Base-by-base conservation (phyloP, 2,888 invertebrate species). In the Carterocephalus palaemon region DNA sequence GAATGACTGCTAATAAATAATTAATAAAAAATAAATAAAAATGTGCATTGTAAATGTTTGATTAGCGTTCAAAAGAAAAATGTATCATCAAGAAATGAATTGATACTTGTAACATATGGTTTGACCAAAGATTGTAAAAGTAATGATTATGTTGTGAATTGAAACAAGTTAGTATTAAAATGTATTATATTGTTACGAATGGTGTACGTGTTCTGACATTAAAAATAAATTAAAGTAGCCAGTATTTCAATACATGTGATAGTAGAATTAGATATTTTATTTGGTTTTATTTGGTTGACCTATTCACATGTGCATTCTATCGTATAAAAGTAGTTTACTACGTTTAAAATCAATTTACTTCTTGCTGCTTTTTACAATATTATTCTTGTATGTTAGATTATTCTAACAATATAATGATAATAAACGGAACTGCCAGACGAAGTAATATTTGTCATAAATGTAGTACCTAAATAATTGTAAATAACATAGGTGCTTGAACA, bases 161-260 rank as follows among this genome's bases (percentile, higher is more conserved):
- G n/a, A n/a, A 74, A 60, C 67, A 69, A 69, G 65, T 49, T 51
- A 39, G 51, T 50, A 60, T 67, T 65, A 59, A 56, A 62, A 52
- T 69, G 64, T 71, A 70, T 66, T 65, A 62, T 67, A 73, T 59
- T 66, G 65, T 70, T 70, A 64, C 38, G 58, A 65, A 61, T 60
- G 48, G 58, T 67, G 57, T 70, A 62, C 10, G 42, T 70, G 62
- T 68, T 62, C 59, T 63, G 59, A 64, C 60, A 67, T 65, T 63
- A 49, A 59, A 38, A 20, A 29, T 29, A 28, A 6, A 20, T 29
- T 15, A 64, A 71, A 72, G 77, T 69, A 76, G 72, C 64, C 78
- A 76, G 79, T 82, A 82, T 82, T 70, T 67, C 74, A 75, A 79
- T 83, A 69, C 76, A 82, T 85, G 84, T 85, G 85, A 85, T 85